Conservation (phyloP, 2,797 vertebrate species). For the Falco peregrinus region DNA sequence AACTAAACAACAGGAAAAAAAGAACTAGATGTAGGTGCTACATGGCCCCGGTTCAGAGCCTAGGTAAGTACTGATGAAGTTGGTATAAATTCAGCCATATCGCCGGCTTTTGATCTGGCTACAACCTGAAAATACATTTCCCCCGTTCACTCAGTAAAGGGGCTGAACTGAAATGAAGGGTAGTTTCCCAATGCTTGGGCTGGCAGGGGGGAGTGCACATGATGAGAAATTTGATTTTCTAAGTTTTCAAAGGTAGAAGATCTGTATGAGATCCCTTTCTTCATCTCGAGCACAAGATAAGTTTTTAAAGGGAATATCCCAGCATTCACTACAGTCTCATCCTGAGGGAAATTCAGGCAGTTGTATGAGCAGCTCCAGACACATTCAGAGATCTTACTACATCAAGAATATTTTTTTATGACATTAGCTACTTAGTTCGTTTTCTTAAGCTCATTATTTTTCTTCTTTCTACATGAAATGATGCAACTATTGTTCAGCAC, state of each 20-base stretch:
- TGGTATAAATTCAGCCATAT: not conserved
- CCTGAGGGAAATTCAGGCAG: not conserved
- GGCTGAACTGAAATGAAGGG: not conserved
- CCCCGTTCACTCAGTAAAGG: not conserved
- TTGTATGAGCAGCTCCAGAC: not conserved
- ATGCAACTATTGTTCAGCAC: not conserved
- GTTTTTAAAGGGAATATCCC: conserved; percentile 7
- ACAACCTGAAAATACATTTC: not conserved
- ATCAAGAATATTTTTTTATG: not conserved
- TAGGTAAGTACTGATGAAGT: not conserved
- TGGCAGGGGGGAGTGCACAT: not conserved
- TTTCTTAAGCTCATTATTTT: conserved; percentile 35
- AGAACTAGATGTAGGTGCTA: not conserved
- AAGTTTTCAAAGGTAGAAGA: conserved; percentile 19
- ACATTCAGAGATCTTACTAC: not conserved
- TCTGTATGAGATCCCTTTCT: not conserved
- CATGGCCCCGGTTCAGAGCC: not conserved
- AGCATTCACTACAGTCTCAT: not conserved
- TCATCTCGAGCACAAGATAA: not conserved
- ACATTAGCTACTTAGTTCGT: not conserved
- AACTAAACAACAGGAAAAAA: not conserved
- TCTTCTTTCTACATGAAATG: not conserved
- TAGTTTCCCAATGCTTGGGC: not conserved
- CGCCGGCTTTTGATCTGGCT: not conserved
- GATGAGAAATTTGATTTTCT: not conserved